These are phyloP conservation scores for Mus spretus DNA, from an alignment of 2,797 vertebrate species.

Conservation along the genomic window DNA sequence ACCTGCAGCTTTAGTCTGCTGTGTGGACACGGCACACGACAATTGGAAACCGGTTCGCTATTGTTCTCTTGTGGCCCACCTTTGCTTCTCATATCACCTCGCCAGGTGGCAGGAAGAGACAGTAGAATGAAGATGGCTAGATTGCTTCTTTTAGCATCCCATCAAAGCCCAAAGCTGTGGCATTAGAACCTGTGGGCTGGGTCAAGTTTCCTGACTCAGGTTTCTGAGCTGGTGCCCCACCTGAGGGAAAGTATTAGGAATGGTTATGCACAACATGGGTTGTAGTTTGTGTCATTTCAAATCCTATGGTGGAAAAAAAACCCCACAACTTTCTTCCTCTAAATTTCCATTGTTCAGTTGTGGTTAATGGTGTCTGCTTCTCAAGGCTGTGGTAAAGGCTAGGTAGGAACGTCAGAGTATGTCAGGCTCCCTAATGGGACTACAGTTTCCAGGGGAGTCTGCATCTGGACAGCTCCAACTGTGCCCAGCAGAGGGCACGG, in stretches of 20 bases:
- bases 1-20: background rate
- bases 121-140: background rate
- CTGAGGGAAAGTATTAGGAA: background rate
- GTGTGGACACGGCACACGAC: background rate
- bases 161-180: background rate
- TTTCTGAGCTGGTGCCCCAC: background rate
- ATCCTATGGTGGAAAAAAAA: background rate
- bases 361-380: background rate
- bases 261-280: background rate
- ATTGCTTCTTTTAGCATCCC: background rate
- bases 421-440: background rate
- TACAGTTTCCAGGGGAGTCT: background rate
- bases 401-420: background rate
- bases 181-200: background rate
- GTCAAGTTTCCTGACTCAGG: constrained; percentile 23
- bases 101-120: background rate
- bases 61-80: background rate
- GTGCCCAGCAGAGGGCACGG: background rate
- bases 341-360: background rate
- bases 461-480: background rate
- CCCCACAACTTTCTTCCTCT: background rate
- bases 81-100: background rate
- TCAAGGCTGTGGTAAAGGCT: background rate
- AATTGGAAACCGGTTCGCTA: background rate
- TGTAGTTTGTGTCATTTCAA: constrained; percentile 46